Evolutionary conservation across 2,888 invertebrate genomes (phyloP).

Genomic region (Calameuta pallipes): DNA sequence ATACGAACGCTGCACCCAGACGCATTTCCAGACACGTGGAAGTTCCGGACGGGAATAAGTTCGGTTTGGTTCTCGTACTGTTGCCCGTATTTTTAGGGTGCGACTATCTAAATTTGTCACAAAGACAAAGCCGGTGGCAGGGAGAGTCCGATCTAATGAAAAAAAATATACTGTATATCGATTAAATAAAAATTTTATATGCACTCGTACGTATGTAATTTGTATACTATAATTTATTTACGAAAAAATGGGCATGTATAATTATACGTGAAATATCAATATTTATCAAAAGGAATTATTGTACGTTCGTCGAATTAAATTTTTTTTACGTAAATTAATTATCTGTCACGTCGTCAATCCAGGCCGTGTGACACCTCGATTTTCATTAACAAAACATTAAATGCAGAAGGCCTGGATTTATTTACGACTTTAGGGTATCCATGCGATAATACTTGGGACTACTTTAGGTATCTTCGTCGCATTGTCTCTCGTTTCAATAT

Average conservation of each 20-base stretch:
- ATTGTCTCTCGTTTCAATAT: background rate
- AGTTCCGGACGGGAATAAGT: constrained; percentile 50
- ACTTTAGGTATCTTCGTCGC: background rate
- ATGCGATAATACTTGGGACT: background rate
- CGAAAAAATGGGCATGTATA: too few species aligned
- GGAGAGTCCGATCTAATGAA: background rate
- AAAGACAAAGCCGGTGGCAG: constrained; percentile 47
- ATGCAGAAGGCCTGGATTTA: background rate
- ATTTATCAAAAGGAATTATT: too few species aligned
- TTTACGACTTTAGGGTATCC: background rate
- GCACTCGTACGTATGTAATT: too few species aligned
- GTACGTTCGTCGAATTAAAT: too few species aligned
- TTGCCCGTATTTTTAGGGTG: constrained; percentile 51
- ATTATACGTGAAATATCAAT: too few species aligned
- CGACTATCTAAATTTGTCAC: constrained; percentile 50
- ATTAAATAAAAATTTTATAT: too few species aligned
- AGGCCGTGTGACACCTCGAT: background rate
- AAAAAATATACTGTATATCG: too few species aligned
- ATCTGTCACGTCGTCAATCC: background rate
- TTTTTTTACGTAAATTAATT: too few species aligned
- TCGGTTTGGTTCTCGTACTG: constrained; percentile 46
- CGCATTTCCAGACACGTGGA: constrained; percentile 52
- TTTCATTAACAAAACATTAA: background rate
- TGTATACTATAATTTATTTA: too few species aligned
- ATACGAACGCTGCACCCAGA: constrained; percentile 5